These are phyloP conservation scores for Colius striatus DNA, from an alignment of 2,113 vertebrate species.

Conservation along the genomic window DNA sequence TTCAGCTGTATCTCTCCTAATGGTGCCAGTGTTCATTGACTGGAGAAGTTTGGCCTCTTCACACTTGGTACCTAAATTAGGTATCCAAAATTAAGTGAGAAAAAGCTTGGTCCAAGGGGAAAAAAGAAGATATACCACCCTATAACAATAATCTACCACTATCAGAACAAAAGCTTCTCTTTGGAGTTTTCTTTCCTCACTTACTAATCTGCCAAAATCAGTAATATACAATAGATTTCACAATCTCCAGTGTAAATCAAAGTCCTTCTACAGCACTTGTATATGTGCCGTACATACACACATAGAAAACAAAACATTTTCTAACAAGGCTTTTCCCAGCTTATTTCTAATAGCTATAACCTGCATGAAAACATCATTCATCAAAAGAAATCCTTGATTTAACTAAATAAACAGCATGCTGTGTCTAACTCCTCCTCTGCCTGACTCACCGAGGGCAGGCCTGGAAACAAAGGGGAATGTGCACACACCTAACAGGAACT, in stretches of 20 bases:
- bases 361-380: slow-evolving; percentile 37
- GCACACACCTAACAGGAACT: slow-evolving; percentile 88
- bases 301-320: neutral
- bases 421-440: slow-evolving; percentile 58
- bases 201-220: neutral
- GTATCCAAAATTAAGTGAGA: neutral
- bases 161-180: neutral
- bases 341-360: slow-evolving; percentile 18
- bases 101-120: neutral
- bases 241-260: slow-evolving; percentile 8
- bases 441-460: slow-evolving; percentile 48
- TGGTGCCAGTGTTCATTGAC: neutral
- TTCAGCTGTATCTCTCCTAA: neutral
- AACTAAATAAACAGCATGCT: slow-evolving; percentile 61
- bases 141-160: neutral
- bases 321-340: neutral
- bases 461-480: slow-evolving; percentile 81
- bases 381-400: slow-evolving; percentile 32
- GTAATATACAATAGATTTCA: neutral
- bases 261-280: neutral
- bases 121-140: neutral
- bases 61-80: neutral
- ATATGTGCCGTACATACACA: neutral
- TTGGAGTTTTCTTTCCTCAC: neutral
- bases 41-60: neutral